phyloP scores from a whole-genome alignment of 2,113 vertebrate species.

The Sapajus apella region DNA sequence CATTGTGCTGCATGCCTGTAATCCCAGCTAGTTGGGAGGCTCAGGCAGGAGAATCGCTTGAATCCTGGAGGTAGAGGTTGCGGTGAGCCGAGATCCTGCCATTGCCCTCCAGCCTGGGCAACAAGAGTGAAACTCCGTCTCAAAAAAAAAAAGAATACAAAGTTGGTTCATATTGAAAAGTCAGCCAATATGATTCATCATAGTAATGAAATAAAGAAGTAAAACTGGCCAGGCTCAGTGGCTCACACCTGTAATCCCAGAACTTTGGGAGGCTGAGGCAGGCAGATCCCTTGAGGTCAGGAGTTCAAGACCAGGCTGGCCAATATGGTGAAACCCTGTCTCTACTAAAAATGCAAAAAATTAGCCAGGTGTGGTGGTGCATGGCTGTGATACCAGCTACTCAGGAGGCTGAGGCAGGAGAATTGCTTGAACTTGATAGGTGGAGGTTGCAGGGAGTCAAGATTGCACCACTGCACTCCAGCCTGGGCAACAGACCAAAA shows the following conservation, averaged over 20 bases:
- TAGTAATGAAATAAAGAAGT: neutral
- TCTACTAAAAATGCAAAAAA: neutral
- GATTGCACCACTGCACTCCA: neutral
- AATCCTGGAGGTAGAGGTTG: no score
- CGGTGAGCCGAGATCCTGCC: no score
- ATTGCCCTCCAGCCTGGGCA: no score
- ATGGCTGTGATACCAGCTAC: neutral
- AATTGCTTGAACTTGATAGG: neutral
- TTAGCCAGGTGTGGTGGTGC: neutral
- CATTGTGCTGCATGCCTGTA: no score
- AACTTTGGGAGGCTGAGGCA: neutral
- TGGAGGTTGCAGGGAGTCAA: neutral
- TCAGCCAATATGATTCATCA: neutral
- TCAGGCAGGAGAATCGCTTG: no score
- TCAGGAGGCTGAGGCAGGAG: neutral
- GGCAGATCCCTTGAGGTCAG: neutral
- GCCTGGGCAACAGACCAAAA: neutral
- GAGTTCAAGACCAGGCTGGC: neutral
- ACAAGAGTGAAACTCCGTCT: no score
- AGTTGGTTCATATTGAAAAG: neutral
- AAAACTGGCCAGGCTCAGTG: neutral
- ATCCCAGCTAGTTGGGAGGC: no score
- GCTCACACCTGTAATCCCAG: neutral
- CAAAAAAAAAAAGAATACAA: neutral
- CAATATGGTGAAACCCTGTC: neutral